phyloP scores from a whole-genome alignment of 2,797 vertebrate genomes.

The Meda fulgida region DNA sequence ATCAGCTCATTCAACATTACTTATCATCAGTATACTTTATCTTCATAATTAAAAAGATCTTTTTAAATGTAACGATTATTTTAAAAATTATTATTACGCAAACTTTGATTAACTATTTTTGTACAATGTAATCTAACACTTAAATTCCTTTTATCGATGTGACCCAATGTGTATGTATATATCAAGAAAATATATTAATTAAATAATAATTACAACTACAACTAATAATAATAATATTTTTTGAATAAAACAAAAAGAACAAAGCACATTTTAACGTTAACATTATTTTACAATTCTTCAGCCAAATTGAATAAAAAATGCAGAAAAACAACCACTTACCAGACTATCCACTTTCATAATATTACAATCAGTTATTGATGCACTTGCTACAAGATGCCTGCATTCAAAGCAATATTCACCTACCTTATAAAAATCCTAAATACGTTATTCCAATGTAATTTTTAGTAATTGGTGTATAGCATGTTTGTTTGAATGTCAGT shows the following conservation, averaged over 20 bases:
- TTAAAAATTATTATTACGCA: not conserved
- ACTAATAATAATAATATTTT: too few species aligned
- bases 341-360: not conserved
- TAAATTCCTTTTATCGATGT: too few species aligned
- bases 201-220: not conserved
- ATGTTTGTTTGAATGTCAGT: constrained; percentile 20
- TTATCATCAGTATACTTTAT: not conserved
- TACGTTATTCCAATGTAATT: constrained; percentile 6
- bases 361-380: not conserved
- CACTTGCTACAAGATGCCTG: not conserved
- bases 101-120: not conserved
- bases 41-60: not conserved
- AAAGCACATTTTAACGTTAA: not conserved
- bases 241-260: not conserved
- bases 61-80: not conserved
- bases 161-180: too few species aligned
- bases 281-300: not conserved
- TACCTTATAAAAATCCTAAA: constrained; percentile 23
- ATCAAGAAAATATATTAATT: not conserved
- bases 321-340: not conserved
- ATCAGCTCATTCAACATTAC: not conserved
- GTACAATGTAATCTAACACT: too few species aligned
- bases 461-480: not conserved
- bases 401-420: constrained; percentile 1
- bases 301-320: not conserved